Evolutionary conservation across 2,113 vertebrate species (phyloP).

Genomic region (Dicaeum eximium): DNA sequence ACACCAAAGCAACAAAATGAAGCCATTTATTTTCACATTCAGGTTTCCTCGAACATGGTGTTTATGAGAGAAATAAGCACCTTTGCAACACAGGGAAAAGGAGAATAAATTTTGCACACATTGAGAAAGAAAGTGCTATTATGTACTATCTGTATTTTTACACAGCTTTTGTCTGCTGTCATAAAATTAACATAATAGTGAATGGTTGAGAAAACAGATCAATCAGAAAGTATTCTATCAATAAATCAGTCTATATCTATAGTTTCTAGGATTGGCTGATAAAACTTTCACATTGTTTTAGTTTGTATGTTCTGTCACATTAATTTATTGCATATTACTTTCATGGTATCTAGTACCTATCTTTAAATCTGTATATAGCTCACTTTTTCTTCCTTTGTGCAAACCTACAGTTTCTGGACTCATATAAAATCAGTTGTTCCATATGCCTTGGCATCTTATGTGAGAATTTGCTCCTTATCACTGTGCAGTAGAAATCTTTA

Average conservation of each 20-base stretch:
- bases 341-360: background rate
- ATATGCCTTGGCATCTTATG: background rate
- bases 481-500: background rate
- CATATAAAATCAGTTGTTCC: background rate
- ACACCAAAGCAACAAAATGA: background rate
- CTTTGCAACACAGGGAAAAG: background rate
- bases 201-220: background rate
- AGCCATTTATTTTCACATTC: slow-evolving; percentile 21
- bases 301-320: background rate
- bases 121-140: background rate
- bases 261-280: background rate
- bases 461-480: background rate
- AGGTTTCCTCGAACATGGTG: background rate
- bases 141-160: background rate
- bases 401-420: background rate
- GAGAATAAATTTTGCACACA: background rate
- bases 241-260: background rate
- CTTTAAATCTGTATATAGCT: background rate
- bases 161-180: background rate
- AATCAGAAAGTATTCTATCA: background rate
- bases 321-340: background rate
- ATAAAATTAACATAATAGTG: background rate
- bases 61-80: background rate
- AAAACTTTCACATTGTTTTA: background rate
- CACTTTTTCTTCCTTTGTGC: background rate